Base-by-base conservation (phyloP, 64 coral and sea anemone genomes). In the Montipora capricornis region DNA sequence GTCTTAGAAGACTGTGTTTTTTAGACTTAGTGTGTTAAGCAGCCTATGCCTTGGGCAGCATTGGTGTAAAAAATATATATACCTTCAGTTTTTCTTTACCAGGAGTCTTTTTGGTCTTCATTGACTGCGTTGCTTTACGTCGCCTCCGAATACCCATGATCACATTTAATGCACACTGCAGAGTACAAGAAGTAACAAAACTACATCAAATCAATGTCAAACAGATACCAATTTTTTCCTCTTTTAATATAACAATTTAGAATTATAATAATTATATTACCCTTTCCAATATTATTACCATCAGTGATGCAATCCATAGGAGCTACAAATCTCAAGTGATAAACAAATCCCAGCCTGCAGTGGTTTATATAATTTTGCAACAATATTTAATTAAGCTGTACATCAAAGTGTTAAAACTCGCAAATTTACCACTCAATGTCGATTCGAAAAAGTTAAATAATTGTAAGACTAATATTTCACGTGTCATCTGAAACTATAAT, bases 131-230 rank as follows among this genome's bases (percentile, higher is more conserved):
- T 8, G 88, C 90, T 49, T 88, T 83, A 2, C 93, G 83, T 49
- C 87, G 88, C 74, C 96, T 88, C 17, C 93, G 89, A 92, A 98
- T 94, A 19, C 20, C 29, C 24, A 88, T 24, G 59, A 98, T 89
- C 3, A 98, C 88, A 91, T 92, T 98, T 50, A 95, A 24, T 24
- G 90, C 91, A 75, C 96, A 98, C 96, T 98, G 49, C 13, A 82
- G 1, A 68, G 19, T n/a, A 52, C 1, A 17, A 84, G 9, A 86
- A 86, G 53, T 50, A 78, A 19, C 15, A 78, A 78, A 76, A 12
- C 37, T 10, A 11, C 8, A 2, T 76, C 4, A 76, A 4, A 45
- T 8, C 5, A 16, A 78, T 7, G 15, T 19, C 45, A 76, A 14
- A 64, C 9, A 64, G 14, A 11, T 12, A 55, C 52, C 5, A 55